Base-by-base conservation (phyloP, 2,113 vertebrate species). In the Macquaria australasica region DNA sequence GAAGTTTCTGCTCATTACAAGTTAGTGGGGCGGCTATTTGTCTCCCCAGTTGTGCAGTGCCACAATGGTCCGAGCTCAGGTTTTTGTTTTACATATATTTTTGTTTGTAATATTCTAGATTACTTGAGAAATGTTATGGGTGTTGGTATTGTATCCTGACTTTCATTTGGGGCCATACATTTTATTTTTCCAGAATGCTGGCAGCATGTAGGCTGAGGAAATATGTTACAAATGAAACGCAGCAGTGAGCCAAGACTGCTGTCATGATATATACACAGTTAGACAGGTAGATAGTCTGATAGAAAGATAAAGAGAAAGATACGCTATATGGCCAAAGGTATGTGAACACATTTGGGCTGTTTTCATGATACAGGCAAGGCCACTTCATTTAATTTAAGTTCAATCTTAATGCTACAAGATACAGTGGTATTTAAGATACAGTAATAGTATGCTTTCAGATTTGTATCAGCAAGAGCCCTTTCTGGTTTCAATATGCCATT, bases 1-100 rank as follows among this genome's bases (percentile, higher is more conserved):
- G 70, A 45, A 82, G 53, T 70, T 87, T 81, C 59, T 74, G 59
- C 75, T 90, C 82, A 91, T 91, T 92, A 85, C 41, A 83, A 87
- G 78, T 87, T 89, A 81, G 77, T 21, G 55, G 43, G 53, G 62
- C 51, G 55, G 71, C 85, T 68, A 85, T 91, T 82, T 88, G 77
- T 83, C 84, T 87, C 84, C 48, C 58, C n/a, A 51, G 60, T 50
- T 15, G 16, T 60, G 73, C 69, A n/a, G 37, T 79, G 70, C 41
- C 67, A 88, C 45, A 63, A 20, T 14, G 50, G 68, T 45, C 72
- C 4, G 0, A 73, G 81, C 50, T 75, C 53, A 15, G 16, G 8
- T n/a, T 83, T 79, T 85, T 56, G 73, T 74, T 85, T 91, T 84
- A 79, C 25, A 82, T 87, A 84, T 80, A 48, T 16, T 48, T 48